Conservation (phyloP, 1,140 invertebrate species). For the Trachelipus rathkii region DNA sequence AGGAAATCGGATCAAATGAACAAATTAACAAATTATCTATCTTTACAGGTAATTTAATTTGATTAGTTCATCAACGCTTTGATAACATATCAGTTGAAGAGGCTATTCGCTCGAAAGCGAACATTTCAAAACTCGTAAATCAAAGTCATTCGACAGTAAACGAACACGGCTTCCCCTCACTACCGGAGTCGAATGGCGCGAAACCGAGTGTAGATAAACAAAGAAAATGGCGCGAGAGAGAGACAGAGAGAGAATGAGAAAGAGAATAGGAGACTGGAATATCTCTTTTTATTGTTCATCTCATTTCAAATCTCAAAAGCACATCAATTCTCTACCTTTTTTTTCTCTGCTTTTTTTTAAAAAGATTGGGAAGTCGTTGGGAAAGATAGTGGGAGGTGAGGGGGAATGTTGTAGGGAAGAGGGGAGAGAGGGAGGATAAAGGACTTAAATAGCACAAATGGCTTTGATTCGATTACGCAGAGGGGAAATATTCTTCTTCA, state of each 20-base stretch:
- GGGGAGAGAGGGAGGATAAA: not conserved
- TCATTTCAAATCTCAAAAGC: slow-evolving; percentile 3
- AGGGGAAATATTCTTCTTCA: not conserved
- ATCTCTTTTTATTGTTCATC: slow-evolving; percentile 4
- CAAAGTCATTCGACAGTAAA: slow-evolving; percentile 3
- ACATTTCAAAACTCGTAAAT: slow-evolving; percentile 1
- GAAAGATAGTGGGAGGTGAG: no score
- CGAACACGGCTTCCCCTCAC: slow-evolving; percentile 20
- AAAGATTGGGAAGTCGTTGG: not conserved
- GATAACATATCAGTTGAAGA: not conserved
- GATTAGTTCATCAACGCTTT: slow-evolving; percentile 13
- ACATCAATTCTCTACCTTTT: not conserved
- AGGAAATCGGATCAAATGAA: no score
- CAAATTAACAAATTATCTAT: no score
- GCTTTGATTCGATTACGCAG: not conserved
- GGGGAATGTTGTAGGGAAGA: not conserved
- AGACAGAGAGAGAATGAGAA: no score
- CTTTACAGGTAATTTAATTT: not conserved
- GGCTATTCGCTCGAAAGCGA: not conserved
- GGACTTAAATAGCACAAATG: not conserved
- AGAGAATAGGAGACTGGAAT: slow-evolving; percentile 1
- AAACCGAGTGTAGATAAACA: slow-evolving; percentile 30
- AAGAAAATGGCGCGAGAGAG: slow-evolving; percentile 35
- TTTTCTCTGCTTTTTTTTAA: not conserved
- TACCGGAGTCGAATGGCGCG: slow-evolving; percentile 33